Base-by-base conservation (phyloP, 1,140 invertebrate species). In the Drosophila nigromelanica region DNA sequence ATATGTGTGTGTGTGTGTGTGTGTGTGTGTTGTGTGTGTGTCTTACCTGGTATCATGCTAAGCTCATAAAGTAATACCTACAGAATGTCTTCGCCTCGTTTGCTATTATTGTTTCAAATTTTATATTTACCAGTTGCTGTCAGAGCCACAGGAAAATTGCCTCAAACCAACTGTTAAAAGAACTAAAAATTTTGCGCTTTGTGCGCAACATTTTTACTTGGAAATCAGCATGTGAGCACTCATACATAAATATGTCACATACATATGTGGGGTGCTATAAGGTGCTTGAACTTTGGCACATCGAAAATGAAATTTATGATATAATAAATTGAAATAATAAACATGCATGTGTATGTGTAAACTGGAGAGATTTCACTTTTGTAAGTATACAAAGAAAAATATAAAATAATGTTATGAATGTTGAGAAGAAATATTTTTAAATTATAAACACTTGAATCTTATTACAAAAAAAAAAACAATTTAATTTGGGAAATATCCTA, bases 91-190 rank as follows among this genome's bases (percentile, higher is more conserved):
- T 42, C 21, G 35, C n/a, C 42, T 18, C 50, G 47, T 27, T 69
- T 69, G n/a, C 30, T 55, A 35, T 56, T 40, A 73, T 73, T 73
- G 64, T 73, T 69, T 56, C 35, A 56, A 68, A 56, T 73, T 62
- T 69, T 18, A 62, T 52, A 50, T 58, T 27, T 39, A 48, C 48
- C 56, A 60, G 37, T n/a, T 40, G 43, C 21, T 33, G 54, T 10
- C 21, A 37, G 33, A 48, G 35, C 70, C 63, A 12, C 48, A 60
- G 55, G 63, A 67, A 48, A 54, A 47, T 68, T 45, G 40, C 48
- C 10, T 11, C 48, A 33, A 40, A 24, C 40, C 55, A 24, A 21
- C 21, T 18, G 39, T 45, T 66, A 18, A 7, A 42, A 40, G 33
- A 67, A 60, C 48, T 47, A 54, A 45, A 8, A 45, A 66, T 66